These are phyloP conservation scores for Amblyopsis rosae DNA, from an alignment of 2,113 vertebrate genomes.

Conservation along the genomic window DNA sequence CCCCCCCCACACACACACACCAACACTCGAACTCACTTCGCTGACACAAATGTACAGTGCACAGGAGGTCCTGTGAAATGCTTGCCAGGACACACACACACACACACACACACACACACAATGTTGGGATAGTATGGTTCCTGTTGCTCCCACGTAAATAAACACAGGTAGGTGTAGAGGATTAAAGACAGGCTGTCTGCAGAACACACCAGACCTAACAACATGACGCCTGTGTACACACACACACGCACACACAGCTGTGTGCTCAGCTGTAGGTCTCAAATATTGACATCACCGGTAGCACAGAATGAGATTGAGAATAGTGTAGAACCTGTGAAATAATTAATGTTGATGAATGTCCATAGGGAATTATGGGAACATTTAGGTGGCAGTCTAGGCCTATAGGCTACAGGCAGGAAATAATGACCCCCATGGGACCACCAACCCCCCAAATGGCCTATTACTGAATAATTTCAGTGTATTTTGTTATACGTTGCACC, in stretches of 20 bases:
- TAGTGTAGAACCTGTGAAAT: not conserved
- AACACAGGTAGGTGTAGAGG: slow-evolving; percentile 23
- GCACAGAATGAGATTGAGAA: slow-evolving; percentile 1
- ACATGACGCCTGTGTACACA: slow-evolving; percentile 29
- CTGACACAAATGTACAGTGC: not conserved
- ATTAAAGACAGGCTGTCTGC: slow-evolving; percentile 36
- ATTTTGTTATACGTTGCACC: slow-evolving; percentile 5
- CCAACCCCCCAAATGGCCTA: slow-evolving; percentile 10
- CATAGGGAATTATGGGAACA: slow-evolving; percentile 1
- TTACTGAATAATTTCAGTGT: slow-evolving; percentile 7
- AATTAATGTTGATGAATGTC: slow-evolving; percentile 21
- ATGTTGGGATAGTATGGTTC: not conserved
- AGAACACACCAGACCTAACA: slow-evolving; percentile 24
- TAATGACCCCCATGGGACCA: slow-evolving; percentile 22
- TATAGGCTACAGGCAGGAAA: slow-evolving; percentile 9
- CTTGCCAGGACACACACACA: not conserved
- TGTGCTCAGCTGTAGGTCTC: slow-evolving; percentile 41
- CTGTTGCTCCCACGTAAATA: slow-evolving; percentile 17
- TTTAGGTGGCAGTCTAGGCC: slow-evolving; percentile 2
- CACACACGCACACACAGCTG: slow-evolving; percentile 20
- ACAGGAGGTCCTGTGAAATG: not conserved
- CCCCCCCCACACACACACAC: no score
- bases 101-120: not conserved
- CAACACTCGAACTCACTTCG: no score
- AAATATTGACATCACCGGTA: slow-evolving; percentile 13